Base-by-base conservation (phyloP, 2,888 invertebrate species). In the Drosophila incognita region DNA sequence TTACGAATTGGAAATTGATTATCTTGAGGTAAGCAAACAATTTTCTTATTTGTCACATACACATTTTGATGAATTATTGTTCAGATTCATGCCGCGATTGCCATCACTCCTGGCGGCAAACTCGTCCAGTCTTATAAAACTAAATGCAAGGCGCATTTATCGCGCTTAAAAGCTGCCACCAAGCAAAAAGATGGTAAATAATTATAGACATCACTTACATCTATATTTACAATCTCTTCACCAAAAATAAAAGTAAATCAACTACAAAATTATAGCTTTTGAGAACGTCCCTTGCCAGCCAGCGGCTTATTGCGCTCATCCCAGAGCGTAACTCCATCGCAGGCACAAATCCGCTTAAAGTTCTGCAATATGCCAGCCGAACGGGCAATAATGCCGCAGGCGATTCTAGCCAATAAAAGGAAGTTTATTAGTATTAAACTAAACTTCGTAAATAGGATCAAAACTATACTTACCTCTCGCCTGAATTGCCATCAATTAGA, bases 241-340 rank as follows among this genome's bases (percentile, higher is more conserved):
- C 57, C 61, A 62, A 49, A 33, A 67, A 56, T 51, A 42, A 8
- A 57, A 46, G 29, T 18, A 10, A 15, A 31, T 24, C 36, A 35
- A n/a, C n/a, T 56, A 36, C 10, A 31, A 15, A 42, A 52, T 75
- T 82, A 91, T 0, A 90, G 69, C 67, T 91, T 91, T 64, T 88
- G 87, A 0, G 86, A 72, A 11, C 93, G 87, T 15, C 79, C 74
- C 4, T 90, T 90, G 31, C 93, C 93, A 1, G 92, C 93, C 40
- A 91, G 53, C 4, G 95, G 95, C 54, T 94, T 94, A 71, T 95
- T 94, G 53, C 95, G 93, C 93, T 98, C 98, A 91, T 98, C 97
- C 98, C 98, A 98, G 13, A 98, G 94, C 0, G 97, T 96, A 0
- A 97, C 95, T 0, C 98, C 98, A 94, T 98, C 98, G 93, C 98